Evolutionary conservation across 2,888 invertebrate genomes (phyloP).

Genomic region (Neoascia interrupta): DNA sequence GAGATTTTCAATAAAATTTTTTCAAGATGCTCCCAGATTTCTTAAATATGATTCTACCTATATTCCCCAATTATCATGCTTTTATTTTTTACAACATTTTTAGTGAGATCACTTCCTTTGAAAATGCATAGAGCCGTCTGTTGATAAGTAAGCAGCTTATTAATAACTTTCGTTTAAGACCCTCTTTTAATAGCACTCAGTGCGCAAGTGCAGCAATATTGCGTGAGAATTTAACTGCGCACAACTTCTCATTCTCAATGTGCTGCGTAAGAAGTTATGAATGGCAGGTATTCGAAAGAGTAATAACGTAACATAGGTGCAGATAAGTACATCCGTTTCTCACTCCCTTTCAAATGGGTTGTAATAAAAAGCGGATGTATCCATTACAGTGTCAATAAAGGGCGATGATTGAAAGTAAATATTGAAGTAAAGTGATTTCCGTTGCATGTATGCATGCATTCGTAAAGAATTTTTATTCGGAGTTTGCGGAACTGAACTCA

Average conservation of each 20-base stretch:
- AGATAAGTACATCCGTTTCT: constrained; percentile 28
- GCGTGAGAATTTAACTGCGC: constrained; percentile 8
- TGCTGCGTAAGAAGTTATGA: not conserved
- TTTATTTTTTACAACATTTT: no score
- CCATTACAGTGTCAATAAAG: constrained; percentile 18
- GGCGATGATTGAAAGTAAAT: not conserved
- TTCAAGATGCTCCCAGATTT: no score
- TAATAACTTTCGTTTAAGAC: constrained; percentile 11
- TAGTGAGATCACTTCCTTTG: no score
- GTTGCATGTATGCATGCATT: not conserved
- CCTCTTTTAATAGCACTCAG: not conserved
- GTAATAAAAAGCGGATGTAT: constrained; percentile 9
- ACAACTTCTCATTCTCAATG: constrained; percentile 10
- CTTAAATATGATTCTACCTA: no score
- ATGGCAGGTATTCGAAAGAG: not conserved
- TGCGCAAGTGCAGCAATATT: constrained; percentile 4
- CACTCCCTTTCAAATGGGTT: not conserved
- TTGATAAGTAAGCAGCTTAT: not conserved
- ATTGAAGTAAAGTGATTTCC: not conserved
- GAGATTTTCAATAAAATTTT: no score
- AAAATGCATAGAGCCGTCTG: no score
- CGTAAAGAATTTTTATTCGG: not conserved
- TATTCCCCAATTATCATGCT: no score
- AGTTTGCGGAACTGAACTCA: no score
- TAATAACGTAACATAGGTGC: not conserved